Evolutionary conservation across 2,888 invertebrate genomes (phyloP), one percentile per base, ranked within the genome.

Genomic region (Priapulus caudatus): DNA sequence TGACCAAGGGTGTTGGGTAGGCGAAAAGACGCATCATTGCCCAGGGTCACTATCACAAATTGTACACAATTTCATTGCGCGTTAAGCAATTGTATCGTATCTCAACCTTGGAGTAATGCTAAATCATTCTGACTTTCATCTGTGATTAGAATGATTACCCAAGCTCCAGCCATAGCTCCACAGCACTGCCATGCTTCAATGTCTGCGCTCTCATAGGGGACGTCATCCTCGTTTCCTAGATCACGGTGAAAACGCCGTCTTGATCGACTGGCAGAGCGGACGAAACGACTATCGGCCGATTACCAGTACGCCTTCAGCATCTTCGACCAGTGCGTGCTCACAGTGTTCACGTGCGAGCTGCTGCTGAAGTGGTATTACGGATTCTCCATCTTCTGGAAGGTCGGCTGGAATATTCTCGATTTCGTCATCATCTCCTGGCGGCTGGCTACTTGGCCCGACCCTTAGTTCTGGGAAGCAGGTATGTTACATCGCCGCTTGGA

Each of bases 391-490:
- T 67, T 65, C 58, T 67, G 67, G 67, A 61, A 60, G 57, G 61
- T 59, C n/a, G 56, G 59, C 18, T 67, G 66, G 65, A 67, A 67
- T 51, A 55, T 67, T 18, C 48, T 67, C 20, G 67, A 67, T 51
- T 65, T 65, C 53, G n/a, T 60, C 15, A 63, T 67, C 43, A 55
- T 53, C n/a, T 60, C 15, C 63, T 67, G 33, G 55, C 61, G 5
- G 48, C 56, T 10, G 45, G 59, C 48, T 65, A 2, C 24, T 61
- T 2, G 61, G 62, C 1, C 20, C 61, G 48, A 47, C 59, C 4
- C 23, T 59, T 2, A 16, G 19, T 53, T 20, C 18, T 58, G 4
- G 54, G 48, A n/a, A 61, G 57, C 45, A 55, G 45, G 23, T 52
- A 47, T 50, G 53, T 59, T n/a, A n/a, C n/a, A 4, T 51, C n/a